Evolutionary conservation across 2,888 invertebrate genomes (phyloP).

Genomic region (Balanococcus diminutus): DNA sequence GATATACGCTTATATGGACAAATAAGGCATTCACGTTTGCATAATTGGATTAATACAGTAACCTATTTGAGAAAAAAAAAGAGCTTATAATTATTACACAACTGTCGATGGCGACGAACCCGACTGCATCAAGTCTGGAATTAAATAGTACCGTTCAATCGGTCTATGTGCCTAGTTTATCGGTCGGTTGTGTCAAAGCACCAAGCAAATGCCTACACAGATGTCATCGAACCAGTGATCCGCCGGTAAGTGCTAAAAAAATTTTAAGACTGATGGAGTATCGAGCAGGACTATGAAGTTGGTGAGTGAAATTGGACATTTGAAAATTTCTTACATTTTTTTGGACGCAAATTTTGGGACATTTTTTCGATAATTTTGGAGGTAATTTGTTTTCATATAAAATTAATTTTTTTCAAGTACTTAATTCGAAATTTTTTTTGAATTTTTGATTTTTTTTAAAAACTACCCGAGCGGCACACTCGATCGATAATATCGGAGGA

Average conservation of each 20-base stretch:
- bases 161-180: neutral
- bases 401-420: too few species aligned
- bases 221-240: neutral
- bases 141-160: constrained; percentile 13
- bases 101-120: neutral
- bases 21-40: neutral
- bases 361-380: too few species aligned
- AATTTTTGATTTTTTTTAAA: too few species aligned
- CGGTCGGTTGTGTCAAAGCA: neutral
- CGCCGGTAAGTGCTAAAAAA: neutral
- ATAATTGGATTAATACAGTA: constrained; percentile 25
- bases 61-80: constrained; percentile 36
- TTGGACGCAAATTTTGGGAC: too few species aligned
- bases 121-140: constrained; percentile 18
- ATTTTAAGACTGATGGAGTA: neutral
- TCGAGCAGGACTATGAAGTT: too few species aligned
- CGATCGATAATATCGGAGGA: too few species aligned
- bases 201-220: neutral
- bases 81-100: constrained; percentile 2
- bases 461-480: too few species aligned
- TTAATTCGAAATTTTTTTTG: too few species aligned
- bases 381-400: too few species aligned
- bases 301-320: neutral
- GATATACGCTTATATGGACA: neutral
- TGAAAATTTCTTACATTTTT: neutral